phyloP scores from a whole-genome alignment of 2,113 vertebrate species.

The Tachycineta bicolor region DNA sequence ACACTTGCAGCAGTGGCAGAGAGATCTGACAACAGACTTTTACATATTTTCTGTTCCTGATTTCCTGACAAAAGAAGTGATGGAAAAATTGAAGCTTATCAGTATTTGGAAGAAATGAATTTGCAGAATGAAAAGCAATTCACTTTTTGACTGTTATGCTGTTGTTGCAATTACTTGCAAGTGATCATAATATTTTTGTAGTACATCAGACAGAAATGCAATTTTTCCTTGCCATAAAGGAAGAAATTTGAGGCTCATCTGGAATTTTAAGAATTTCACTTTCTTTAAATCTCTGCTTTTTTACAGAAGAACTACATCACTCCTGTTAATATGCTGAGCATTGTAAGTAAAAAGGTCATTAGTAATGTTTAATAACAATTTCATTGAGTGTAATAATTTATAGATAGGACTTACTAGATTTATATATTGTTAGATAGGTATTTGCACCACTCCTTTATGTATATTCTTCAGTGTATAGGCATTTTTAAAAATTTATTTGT shows the following conservation, averaged over 20 bases:
- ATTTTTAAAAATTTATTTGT: neutral
- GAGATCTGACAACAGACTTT: neutral
- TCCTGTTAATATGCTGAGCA: neutral
- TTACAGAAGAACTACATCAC: neutral
- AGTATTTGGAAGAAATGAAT: neutral
- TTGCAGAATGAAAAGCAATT: neutral
- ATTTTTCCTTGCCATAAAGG: neutral
- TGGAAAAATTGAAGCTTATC: neutral
- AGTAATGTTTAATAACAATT: neutral
- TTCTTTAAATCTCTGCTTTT: neutral
- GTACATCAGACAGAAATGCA: neutral
- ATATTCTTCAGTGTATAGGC: neutral
- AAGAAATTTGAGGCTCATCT: neutral
- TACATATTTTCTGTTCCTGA: neutral
- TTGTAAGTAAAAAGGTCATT: neutral
- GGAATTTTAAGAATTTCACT: neutral
- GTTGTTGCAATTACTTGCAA: neutral
- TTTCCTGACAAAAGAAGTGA: neutral
- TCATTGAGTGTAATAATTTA: neutral
- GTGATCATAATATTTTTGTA: neutral
- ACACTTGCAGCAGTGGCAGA: neutral
- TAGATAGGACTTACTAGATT: neutral
- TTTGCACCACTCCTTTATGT: neutral
- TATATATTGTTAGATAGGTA: neutral
- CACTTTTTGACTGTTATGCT: fast-evolving